Evolutionary conservation across 2,888 invertebrate genomes (phyloP), one percentile per base, ranked within the genome.

Genomic region (Caenorhabditis imperialis): DNA sequence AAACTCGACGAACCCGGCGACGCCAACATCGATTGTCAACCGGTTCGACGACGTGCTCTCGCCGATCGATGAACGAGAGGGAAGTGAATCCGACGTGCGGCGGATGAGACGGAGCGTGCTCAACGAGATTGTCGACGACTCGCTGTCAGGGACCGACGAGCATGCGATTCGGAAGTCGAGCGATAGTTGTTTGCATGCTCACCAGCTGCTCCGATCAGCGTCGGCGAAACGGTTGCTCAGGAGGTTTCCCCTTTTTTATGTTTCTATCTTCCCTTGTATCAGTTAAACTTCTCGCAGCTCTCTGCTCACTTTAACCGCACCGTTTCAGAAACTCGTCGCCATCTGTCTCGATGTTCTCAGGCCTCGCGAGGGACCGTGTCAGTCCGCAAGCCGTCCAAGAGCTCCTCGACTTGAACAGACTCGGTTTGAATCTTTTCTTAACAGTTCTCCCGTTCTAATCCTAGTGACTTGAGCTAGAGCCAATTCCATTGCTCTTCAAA

Each of bases 311-410:
- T 20, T 57, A 30, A 27, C 45, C 23, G 23, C 33, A 20, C 20
- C 23, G 27, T 74, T 87, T 58, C 75, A 87, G 87, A 71, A 87
- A 87, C 57, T 87, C 87, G 1, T 87, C 87, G 7, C 87, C 87
- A 3, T 87, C 86, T 2, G 84, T 87, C 10, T 84, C 87, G 42
- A 86, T 87, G 85, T 86, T 86, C 58, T 77, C 80, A 10, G 81
- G 79, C 48, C 75, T 74, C 16, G 67, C 84, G 7, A 48, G 82
- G 18, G 86, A 86, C 53, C 78, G 86, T n/a, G 79, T 84, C 38
- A 83, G 84, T 58, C 85, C 86, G n/a, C 85, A 86, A 70, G 83
- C 85, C 27, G 84, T 88, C 3, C 85, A 86, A 54, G 88, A 88
- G 37, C 75, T 88, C 44, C 82, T 83, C 23, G 88, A 88, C 48